phyloP scores from a whole-genome alignment of 1,140 invertebrate species.

The Drosophila jambulina region DNA sequence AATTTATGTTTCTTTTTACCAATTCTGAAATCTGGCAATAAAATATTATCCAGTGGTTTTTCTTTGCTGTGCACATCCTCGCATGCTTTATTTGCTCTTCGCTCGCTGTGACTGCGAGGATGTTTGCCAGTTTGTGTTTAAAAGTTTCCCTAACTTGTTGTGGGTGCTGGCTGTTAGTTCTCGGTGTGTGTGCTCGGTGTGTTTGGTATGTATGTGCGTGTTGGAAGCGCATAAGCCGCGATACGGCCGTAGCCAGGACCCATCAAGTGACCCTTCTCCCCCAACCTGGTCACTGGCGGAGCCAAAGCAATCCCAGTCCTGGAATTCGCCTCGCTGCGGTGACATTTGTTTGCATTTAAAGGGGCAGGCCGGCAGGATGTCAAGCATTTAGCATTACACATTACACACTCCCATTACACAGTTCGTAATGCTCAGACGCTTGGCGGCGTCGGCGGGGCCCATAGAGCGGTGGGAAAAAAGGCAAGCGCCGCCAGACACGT shows the following conservation, averaged over 20 bases:
- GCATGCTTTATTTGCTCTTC: conserved; percentile 65
- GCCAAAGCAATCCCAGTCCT: conserved; percentile 18
- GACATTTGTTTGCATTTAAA: conserved; percentile 74
- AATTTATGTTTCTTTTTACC: no score
- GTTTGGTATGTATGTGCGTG: conserved; percentile 57
- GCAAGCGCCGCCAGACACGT: conserved; percentile 43
- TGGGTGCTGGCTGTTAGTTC: conserved; percentile 45
- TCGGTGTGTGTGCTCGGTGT: conserved; percentile 20
- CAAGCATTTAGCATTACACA: conserved; percentile 69
- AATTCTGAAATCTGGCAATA: no score
- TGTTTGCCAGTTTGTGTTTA: conserved; percentile 53
- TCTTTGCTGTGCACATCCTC: conserved; percentile 8
- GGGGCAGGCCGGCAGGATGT: conserved; percentile 34
- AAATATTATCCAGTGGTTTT: no score
- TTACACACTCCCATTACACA: conserved; percentile 58
- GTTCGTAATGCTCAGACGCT: conserved; percentile 36
- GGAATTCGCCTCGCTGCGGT: conserved; percentile 43
- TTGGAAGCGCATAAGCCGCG: conserved; percentile 62
- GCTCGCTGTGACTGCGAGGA: conserved; percentile 36
- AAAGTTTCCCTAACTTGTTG: conserved; percentile 74
- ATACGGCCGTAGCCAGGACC: conserved; percentile 12
- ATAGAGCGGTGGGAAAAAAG: conserved; percentile 26
- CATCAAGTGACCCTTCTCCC: background rate
- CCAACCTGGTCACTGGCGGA: background rate
- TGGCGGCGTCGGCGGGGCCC: conserved; percentile 4